Conservation (phyloP, 2,113 vertebrate species). For the Fregetta grallaria region DNA sequence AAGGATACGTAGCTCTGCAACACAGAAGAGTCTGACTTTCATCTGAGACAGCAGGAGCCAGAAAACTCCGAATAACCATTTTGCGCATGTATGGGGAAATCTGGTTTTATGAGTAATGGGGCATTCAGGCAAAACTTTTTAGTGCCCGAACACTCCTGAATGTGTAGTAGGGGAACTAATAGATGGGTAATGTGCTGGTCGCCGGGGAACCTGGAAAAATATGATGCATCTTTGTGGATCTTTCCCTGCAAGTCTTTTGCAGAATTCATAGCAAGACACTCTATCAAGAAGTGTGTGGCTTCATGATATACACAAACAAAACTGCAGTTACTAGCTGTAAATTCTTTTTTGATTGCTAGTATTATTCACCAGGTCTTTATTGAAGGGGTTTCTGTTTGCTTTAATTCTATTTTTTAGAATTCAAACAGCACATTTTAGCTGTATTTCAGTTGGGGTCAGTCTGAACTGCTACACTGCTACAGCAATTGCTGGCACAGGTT, state of each 20-base stretch:
- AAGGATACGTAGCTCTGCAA: background rate
- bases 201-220: background rate
- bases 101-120: background rate
- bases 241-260: background rate
- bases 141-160: background rate
- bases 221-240: background rate
- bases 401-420: background rate
- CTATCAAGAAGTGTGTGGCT: background rate
- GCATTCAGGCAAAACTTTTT: background rate
- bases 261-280: background rate
- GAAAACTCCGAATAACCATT: background rate
- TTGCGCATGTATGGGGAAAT: background rate
- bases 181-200: background rate
- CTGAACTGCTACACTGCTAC: background rate
- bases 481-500: background rate
- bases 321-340: background rate
- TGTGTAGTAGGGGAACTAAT: background rate
- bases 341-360: background rate
- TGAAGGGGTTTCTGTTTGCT: background rate
- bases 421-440: background rate
- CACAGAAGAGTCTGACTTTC: background rate
- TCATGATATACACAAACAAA: background rate
- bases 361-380: background rate
- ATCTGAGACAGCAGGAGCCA: background rate
- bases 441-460: background rate